Percentiles rank a stretch among this genome's conserved stretches.
Conservation (phyloP, 2,113 vertebrate genomes). For the Podarcis muralis region DNA sequence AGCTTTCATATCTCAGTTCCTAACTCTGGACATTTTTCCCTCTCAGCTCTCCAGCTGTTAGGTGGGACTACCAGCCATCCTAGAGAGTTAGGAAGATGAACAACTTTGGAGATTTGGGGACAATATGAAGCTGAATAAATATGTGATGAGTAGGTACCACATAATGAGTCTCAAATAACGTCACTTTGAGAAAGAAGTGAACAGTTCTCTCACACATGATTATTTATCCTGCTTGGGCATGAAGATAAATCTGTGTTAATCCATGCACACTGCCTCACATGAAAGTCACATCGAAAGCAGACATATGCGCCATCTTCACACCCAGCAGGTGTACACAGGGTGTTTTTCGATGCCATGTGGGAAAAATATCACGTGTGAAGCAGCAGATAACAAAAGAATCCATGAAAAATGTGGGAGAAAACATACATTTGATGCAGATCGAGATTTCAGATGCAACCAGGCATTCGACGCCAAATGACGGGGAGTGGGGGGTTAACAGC, state of each 20-base stretch:
- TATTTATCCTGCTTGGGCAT: background rate
- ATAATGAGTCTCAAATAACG: background rate
- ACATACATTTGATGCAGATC: background rate
- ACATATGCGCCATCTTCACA: background rate
- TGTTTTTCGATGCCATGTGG: background rate
- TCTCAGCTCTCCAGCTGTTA: background rate
- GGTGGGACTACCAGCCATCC: background rate
- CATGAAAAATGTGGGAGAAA: background rate
- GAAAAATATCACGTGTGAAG: background rate
- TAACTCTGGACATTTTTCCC: background rate
- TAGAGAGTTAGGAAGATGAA: background rate
- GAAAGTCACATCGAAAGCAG: background rate
- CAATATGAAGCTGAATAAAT: background rate
- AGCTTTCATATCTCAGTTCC: too few relatives aligned
- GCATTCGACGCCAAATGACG: background rate
- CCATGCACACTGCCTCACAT: background rate
- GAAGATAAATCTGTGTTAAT: background rate
- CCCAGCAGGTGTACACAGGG: background rate
- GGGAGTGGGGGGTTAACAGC: background rate
- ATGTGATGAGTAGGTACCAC: background rate
- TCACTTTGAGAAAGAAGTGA: background rate
- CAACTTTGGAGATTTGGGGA: background rate
- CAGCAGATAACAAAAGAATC: background rate
- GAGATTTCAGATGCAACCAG: background rate
- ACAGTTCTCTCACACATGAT: background rate